phyloP scores from a whole-genome alignment of 35 echinoderm and acorn worm species.

The Apostichopus japonicus region DNA sequence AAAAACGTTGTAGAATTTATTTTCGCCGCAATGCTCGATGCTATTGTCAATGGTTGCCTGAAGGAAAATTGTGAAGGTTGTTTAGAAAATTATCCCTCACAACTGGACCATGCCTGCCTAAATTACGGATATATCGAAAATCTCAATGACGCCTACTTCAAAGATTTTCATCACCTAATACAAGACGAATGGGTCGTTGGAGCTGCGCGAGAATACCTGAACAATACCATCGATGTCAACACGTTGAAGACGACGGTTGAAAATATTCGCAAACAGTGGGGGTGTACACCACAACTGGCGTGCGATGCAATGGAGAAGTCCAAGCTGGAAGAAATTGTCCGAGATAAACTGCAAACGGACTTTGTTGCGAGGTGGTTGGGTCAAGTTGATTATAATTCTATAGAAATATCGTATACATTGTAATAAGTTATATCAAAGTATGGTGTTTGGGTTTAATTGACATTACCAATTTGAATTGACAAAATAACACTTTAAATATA shows the following conservation, averaged over 20 bases:
- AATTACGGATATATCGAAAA: neutral
- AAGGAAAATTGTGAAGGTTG: conserved; percentile 19
- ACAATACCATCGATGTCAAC: neutral
- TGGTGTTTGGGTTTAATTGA: no score
- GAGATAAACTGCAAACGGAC: neutral
- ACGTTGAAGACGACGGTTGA: neutral
- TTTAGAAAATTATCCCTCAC: neutral
- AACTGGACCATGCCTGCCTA: conserved; percentile 24
- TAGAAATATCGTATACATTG: neutral
- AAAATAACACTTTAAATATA: no score
- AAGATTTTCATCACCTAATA: neutral
- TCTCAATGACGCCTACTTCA: neutral
- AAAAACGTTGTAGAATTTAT: neutral
- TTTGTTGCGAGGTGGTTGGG: neutral
- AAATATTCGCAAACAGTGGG: neutral
- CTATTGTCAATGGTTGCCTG: neutral
- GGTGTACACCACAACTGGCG: neutral
- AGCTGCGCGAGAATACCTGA: neutral
- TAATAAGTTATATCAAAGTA: neutral
- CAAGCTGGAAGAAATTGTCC: neutral
- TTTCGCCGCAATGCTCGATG: conserved; percentile 19
- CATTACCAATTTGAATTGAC: no score
- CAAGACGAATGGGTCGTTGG: conserved; percentile 4
- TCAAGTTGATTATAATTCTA: neutral
- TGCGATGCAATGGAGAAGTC: neutral